Base-by-base conservation (phyloP, 2,888 invertebrate species). In the Agrenia bidenticulata region DNA sequence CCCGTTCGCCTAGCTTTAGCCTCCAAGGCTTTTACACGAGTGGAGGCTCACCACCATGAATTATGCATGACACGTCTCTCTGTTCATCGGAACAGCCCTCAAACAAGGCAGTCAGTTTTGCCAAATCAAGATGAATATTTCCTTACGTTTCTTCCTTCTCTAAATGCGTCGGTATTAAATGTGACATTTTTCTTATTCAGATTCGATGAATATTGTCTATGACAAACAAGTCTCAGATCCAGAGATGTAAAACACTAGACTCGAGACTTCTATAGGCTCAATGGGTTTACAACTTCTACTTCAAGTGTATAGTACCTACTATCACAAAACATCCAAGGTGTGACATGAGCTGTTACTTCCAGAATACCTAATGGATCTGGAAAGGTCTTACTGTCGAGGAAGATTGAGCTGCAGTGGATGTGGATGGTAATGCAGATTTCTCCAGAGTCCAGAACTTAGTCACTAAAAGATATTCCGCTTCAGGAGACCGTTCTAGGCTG, bases 11-110 rank as follows among this genome's bases (percentile, higher is more conserved):
- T 11, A 32, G 32, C 4, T 32, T 7, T 32, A 11, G 32, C 15
- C 63, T 65, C 60, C 32, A 62, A 64, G 69, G 63, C 66, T 67
- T 63, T 63, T 59, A 65, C 57, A 72, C 62, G 64, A 57, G 56
- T 63, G 62, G 69, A 59, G 64, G 58, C 63, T 62, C 58, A 27
- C 62, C 50, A 23, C 24, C 59, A 74, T 74, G 73, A 74, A 74
- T 74, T 69, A 74, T 74, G 73, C 72, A 74, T 74, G 67, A 62
- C 69, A 72, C 70, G 69, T 66, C 61, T 60, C 63, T 59, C 61
- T 58, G 64, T 66, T 19, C 63, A 58, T 51, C 42, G 42, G 21
- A 41, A 19, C 57, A 42, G 42, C 7, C 51, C 58, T 58, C 55
- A 55, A 55, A 55, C 32, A 55, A 55, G 55, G 11, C 26, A 41